Evolutionary conservation across 2,113 vertebrate genomes (phyloP).

Genomic region (Atractosteus spatula): DNA sequence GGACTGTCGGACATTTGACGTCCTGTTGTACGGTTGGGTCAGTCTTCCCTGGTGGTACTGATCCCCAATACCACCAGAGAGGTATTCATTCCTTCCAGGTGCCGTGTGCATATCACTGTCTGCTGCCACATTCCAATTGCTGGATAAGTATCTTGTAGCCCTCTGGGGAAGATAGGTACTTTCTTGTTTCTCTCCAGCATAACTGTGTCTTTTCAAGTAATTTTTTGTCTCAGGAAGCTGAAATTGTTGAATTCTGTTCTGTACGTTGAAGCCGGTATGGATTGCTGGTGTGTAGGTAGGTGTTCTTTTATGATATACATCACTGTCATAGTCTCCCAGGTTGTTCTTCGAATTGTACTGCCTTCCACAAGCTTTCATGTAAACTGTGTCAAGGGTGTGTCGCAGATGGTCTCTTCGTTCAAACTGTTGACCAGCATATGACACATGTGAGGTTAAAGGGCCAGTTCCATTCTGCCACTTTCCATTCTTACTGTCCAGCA

Average conservation of each 20-base stretch:
- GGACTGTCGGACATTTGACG: constrained; percentile 72
- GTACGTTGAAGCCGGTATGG: constrained; percentile 57
- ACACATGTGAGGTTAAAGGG: constrained; percentile 64
- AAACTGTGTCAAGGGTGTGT: constrained; percentile 73
- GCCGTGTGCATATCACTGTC: constrained; percentile 66
- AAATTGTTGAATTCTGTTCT: constrained; percentile 59
- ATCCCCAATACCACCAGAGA: constrained; percentile 60
- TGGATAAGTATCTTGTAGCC: constrained; percentile 50
- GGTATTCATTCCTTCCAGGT: constrained; percentile 57
- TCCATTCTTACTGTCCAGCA: constrained; percentile 49
- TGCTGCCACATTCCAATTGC: constrained; percentile 75
- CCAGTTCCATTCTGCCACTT: constrained; percentile 60
- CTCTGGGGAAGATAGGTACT: constrained; percentile 62
- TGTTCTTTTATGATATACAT: constrained; percentile 55
- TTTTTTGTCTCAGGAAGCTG: constrained; percentile 67
- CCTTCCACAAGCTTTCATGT: constrained; percentile 72
- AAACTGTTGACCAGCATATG: constrained; percentile 67
- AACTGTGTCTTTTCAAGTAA: constrained; percentile 89
- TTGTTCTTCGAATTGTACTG: constrained; percentile 40
- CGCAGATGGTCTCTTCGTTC: constrained; percentile 67
- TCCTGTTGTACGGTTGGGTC: constrained; percentile 61
- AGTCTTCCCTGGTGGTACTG: constrained; percentile 58
- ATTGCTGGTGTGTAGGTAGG: constrained; percentile 53
- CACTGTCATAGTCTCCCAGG: constrained; percentile 54
- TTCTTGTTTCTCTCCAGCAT: constrained; percentile 86